Evolutionary conservation across 2,888 invertebrate genomes (phyloP).

Genomic region (Drosophila mulleri): DNA sequence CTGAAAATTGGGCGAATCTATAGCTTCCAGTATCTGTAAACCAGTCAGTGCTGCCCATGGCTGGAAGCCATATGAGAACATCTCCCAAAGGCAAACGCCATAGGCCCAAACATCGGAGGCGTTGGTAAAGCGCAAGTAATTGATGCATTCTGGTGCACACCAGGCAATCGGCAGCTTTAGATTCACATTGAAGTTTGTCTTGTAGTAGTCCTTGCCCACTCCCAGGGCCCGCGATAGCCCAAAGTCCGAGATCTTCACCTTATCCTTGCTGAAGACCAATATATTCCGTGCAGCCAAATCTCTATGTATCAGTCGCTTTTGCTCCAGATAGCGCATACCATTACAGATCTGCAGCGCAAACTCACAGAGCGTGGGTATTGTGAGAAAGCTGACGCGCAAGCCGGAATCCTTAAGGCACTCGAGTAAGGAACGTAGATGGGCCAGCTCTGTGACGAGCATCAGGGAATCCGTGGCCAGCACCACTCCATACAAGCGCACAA

Average conservation of each 20-base stretch:
- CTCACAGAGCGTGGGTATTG: conserved; percentile 95
- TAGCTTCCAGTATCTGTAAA: conserved; percentile 97
- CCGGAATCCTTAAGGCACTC: conserved; percentile 98
- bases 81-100: conserved; percentile 99
- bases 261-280: conserved; percentile 97
- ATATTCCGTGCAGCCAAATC: conserved; percentile 99
- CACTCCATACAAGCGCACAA: conserved; percentile 98
- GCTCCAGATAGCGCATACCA: conserved; percentile 99
- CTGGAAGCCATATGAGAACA: conserved; percentile 99
- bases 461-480: conserved; percentile 96
- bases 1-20: conserved; percentile 96
- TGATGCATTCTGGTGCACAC: conserved; percentile 99
- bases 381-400: conserved; percentile 93
- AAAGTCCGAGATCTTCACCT: conserved; percentile 99
- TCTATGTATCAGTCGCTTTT: conserved; percentile 97
- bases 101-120: conserved; percentile 99
- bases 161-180: conserved; percentile 99
- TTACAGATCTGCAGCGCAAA: conserved; percentile 98
- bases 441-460: conserved; percentile 95
- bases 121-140: conserved; percentile 97
- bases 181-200: conserved; percentile 98
- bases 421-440: conserved; percentile 96
- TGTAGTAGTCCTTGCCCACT: conserved; percentile 99
- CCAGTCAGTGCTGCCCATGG: conserved; percentile 98
- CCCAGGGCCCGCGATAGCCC: conserved; percentile 97